Conservation (phyloP, 2,113 vertebrate genomes). For the Bujurquina vittata region DNA sequence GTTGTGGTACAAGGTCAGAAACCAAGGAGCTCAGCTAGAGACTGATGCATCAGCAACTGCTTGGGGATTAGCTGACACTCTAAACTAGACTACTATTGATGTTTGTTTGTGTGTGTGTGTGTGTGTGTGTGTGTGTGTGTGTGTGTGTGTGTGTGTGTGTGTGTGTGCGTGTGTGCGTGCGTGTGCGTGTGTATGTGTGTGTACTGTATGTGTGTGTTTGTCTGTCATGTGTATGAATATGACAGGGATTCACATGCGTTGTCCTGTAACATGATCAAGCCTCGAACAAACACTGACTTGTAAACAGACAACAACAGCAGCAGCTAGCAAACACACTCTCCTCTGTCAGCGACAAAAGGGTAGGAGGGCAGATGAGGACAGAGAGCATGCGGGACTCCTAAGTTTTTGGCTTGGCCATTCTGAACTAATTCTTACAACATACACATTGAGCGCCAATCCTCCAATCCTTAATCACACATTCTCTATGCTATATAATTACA, state of each 20-base stretch:
- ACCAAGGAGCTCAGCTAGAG: conserved; percentile 31
- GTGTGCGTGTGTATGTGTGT: too few relatives aligned
- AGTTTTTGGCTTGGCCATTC: neutral
- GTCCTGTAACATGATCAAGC: conserved; percentile 66
- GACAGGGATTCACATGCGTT: conserved; percentile 36
- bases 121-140: too few relatives aligned
- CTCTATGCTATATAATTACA: neutral
- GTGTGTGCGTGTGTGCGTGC: too few relatives aligned
- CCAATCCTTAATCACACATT: neutral
- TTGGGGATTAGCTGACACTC: conserved; percentile 43
- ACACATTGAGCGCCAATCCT: neutral
- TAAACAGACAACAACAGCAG: conserved; percentile 65
- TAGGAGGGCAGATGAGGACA: conserved; percentile 20
- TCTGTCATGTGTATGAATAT: neutral
- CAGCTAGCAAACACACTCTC: conserved; percentile 37
- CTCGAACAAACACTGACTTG: conserved; percentile 65
- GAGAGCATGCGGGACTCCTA: too few relatives aligned
- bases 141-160: too few relatives aligned
- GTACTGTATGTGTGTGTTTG: neutral
- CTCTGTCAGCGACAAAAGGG: conserved; percentile 45
- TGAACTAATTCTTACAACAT: neutral
- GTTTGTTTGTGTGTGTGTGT: conserved; percentile 16
- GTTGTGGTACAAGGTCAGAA: neutral
- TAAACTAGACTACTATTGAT: conserved; percentile 48
- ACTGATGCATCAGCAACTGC: conserved; percentile 58